Conservation (phyloP, 2,797 vertebrate genomes). For the Argentina silus region DNA sequence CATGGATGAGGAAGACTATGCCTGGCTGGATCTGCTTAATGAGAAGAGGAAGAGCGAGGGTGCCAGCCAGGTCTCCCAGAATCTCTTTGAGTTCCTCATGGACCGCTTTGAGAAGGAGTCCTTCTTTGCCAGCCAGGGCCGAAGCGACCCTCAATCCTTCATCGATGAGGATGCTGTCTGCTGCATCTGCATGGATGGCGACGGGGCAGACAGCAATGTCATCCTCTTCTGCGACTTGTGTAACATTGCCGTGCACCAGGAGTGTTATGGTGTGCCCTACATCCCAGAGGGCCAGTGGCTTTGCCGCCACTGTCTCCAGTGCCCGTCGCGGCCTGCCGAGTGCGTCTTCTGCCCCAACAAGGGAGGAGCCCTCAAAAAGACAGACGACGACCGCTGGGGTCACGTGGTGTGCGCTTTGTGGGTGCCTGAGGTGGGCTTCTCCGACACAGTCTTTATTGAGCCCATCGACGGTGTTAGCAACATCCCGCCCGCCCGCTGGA, state of each 20-base stretch:
- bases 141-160: slow-evolving; percentile 85
- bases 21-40: slow-evolving; percentile 94
- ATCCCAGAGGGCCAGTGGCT: slow-evolving; percentile 98
- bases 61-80: slow-evolving; percentile 89
- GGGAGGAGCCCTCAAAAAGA: slow-evolving; percentile 97
- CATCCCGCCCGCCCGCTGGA: slow-evolving; percentile 97
- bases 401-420: slow-evolving; percentile 97
- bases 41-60: slow-evolving; percentile 91
- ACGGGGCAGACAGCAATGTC: slow-evolving; percentile 96
- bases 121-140: slow-evolving; percentile 87
- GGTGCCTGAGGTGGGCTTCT: slow-evolving; percentile 98
- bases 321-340: slow-evolving; percentile 85
- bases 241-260: slow-evolving; percentile 97
- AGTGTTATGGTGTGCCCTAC: slow-evolving; percentile 98
- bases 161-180: slow-evolving; percentile 98
- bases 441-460: slow-evolving; percentile 96
- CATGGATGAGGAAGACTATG: slow-evolving; percentile 98
- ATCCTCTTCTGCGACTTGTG: slow-evolving; percentile 98
- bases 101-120: slow-evolving; percentile 98
- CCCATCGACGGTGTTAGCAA: slow-evolving; percentile 96
- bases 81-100: slow-evolving; percentile 97
- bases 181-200: slow-evolving; percentile 98
- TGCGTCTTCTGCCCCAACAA: slow-evolving; percentile 97
- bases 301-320: slow-evolving; percentile 93
- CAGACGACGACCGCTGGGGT: slow-evolving; percentile 96